Conservation (phyloP, 2,888 invertebrate species). For the Danaus chrysippus region DNA sequence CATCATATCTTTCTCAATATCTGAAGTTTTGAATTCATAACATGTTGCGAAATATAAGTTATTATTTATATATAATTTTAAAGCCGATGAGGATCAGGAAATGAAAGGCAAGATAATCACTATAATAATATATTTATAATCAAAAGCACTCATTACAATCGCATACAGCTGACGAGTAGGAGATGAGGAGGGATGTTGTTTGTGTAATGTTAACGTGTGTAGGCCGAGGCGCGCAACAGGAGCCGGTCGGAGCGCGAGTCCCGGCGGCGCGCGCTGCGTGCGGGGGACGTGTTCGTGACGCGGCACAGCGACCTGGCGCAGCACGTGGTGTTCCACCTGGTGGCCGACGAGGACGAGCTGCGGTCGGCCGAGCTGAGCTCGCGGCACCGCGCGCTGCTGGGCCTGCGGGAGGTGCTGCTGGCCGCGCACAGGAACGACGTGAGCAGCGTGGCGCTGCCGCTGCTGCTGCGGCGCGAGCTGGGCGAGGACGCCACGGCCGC, state of each 20-base stretch:
- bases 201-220: not conserved
- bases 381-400: conserved; percentile 96
- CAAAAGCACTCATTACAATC: too few relatives aligned
- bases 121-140: too few relatives aligned
- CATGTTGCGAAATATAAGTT: too few relatives aligned
- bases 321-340: conserved; percentile 97
- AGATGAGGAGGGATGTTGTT: too few relatives aligned
- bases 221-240: conserved; percentile 50
- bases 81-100: too few relatives aligned
- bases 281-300: conserved; percentile 92
- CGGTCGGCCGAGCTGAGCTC: conserved; percentile 86
- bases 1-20: too few relatives aligned
- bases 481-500: conserved; percentile 94
- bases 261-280: conserved; percentile 81
- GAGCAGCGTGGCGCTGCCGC: conserved; percentile 94
- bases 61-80: too few relatives aligned
- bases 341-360: conserved; percentile 88
- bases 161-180: not conserved
- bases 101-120: too few relatives aligned
- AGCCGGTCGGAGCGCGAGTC: conserved; percentile 81
- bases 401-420: conserved; percentile 95
- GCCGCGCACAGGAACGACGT: conserved; percentile 97
- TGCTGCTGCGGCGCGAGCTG: conserved; percentile 95
- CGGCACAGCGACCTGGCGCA: conserved; percentile 96
- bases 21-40: too few relatives aligned